These are phyloP conservation scores for Pachypsylla venusta DNA, from an alignment of 1,140 invertebrate genomes.

Conservation along the genomic window DNA sequence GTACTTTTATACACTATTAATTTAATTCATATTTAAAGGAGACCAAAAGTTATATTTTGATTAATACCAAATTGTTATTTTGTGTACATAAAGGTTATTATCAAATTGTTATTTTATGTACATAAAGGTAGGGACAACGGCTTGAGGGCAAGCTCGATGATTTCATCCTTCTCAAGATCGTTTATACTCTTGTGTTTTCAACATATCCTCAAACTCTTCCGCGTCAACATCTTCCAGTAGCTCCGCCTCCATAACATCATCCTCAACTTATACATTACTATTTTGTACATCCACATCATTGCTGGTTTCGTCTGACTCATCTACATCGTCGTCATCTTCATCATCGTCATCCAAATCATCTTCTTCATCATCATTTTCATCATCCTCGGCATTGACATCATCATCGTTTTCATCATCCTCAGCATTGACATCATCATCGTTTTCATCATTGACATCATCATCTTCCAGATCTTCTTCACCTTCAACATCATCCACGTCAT, in stretches of 20 bases:
- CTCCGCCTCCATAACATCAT: constrained; percentile 3
- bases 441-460: constrained; percentile 12
- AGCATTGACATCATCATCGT: constrained; percentile 6
- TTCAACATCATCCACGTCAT: constrained; percentile 1
- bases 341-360: constrained; percentile 13
- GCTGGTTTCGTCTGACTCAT: neutral
- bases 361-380: constrained; percentile 6
- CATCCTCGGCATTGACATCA: constrained; percentile 12
- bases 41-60: too few relatives aligned
- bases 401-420: constrained; percentile 11
- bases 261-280: neutral
- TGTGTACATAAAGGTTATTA: too few relatives aligned
- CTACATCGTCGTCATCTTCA: constrained; percentile 3
- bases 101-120: too few relatives aligned
- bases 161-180: too few relatives aligned
- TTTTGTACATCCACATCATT: constrained; percentile 10
- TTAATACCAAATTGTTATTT: too few relatives aligned
- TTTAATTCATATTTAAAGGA: too few relatives aligned
- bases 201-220: too few relatives aligned
- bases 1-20: too few relatives aligned
- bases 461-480: constrained; percentile 13
- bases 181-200: too few relatives aligned
- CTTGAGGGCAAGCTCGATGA: too few relatives aligned
- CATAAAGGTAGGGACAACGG: too few relatives aligned
- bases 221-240: neutral